Conservation (phyloP, 2,797 vertebrate genomes). For the Rhabdomys pumilio region DNA sequence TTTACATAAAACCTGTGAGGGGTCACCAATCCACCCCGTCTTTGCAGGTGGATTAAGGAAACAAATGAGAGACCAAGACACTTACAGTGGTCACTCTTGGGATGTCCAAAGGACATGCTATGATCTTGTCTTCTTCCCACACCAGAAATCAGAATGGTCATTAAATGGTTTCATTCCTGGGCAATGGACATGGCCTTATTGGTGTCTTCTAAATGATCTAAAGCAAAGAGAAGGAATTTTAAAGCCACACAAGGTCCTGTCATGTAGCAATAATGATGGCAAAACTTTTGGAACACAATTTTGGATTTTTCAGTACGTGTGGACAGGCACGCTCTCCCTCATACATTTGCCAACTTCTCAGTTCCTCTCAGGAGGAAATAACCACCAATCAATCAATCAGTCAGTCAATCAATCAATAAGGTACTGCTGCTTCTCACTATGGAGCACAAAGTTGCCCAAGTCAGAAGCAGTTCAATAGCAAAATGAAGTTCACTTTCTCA, state of each 20-base stretch:
- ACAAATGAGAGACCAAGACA: neutral
- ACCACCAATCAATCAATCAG: neutral
- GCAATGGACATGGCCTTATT: neutral
- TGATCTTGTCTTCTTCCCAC: neutral
- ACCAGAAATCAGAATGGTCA: neutral
- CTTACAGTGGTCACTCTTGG: neutral
- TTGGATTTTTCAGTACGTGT: neutral
- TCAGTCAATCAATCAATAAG: neutral
- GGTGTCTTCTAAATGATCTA: constrained; percentile 9
- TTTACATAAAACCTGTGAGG: neutral
- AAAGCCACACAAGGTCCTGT: neutral
- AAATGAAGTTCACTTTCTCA: neutral
- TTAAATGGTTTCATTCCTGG: neutral
- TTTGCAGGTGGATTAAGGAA: constrained; percentile 20
- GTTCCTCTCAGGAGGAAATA: neutral
- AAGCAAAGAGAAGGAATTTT: constrained; percentile 22
- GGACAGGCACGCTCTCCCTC: too few relatives aligned
- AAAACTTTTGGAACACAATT: neutral
- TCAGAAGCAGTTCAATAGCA: neutral
- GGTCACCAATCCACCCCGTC: neutral
- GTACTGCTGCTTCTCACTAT: neutral
- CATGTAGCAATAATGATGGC: neutral
- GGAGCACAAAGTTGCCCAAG: neutral
- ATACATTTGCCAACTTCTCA: neutral
- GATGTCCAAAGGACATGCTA: neutral